phyloP scores from a whole-genome alignment of 2,113 vertebrate genomes.

The Paralichthys olivaceus region DNA sequence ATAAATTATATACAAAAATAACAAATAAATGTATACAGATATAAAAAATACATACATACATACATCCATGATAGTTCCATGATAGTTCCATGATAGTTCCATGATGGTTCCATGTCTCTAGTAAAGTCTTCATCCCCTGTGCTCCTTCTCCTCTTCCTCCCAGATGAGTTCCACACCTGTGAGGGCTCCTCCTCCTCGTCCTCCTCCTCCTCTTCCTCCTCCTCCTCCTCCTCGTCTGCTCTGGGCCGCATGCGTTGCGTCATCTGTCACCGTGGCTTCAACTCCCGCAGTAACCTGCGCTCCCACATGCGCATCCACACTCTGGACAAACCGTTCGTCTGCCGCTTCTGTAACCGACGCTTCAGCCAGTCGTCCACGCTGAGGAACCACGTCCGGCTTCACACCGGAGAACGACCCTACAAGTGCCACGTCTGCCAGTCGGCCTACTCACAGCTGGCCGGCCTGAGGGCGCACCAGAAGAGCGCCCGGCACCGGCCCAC shows the following conservation, averaged over 20 bases:
- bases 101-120: no score
- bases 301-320: constrained; percentile 99
- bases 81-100: no score
- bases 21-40: no score
- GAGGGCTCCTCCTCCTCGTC: constrained; percentile 77
- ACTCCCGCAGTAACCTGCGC: constrained; percentile 98
- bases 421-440: constrained; percentile 98
- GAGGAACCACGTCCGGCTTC: constrained; percentile 95
- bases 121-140: background rate
- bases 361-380: constrained; percentile 99
- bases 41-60: no score
- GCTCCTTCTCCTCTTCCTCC: background rate
- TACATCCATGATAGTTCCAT: no score
- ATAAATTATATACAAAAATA: no score
- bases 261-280: constrained; percentile 98
- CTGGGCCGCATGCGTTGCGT: constrained; percentile 95
- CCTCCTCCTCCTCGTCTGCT: constrained; percentile 89
- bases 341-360: constrained; percentile 98
- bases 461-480: constrained; percentile 96
- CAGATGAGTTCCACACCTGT: constrained; percentile 91
- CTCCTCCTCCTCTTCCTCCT: constrained; percentile 80
- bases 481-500: constrained; percentile 93
- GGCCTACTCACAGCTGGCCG: constrained; percentile 96
- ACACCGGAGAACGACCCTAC: constrained; percentile 98
- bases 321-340: constrained; percentile 98